These are phyloP conservation scores for Ligdia adustata DNA, from an alignment of 2,888 invertebrate genomes.

Conservation along the genomic window DNA sequence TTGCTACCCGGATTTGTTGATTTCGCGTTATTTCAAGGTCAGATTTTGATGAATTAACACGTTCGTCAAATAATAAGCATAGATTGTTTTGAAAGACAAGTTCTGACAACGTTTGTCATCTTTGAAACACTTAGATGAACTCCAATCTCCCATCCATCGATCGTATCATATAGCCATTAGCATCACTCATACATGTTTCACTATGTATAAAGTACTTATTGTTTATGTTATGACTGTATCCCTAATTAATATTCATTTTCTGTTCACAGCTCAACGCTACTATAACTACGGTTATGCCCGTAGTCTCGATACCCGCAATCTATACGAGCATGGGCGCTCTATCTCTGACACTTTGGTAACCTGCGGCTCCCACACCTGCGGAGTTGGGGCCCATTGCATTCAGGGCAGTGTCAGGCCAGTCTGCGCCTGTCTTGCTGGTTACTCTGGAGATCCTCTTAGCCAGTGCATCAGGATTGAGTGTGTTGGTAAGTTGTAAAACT, in stretches of 20 bases:
- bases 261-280: slow-evolving; percentile 63
- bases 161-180: too few species aligned
- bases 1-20: slow-evolving; percentile 26
- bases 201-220: too few species aligned
- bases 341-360: slow-evolving; percentile 75
- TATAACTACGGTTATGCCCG: slow-evolving; percentile 59
- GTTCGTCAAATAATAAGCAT: too few species aligned
- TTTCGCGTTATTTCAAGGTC: slow-evolving; percentile 27
- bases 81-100: too few species aligned
- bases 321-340: slow-evolving; percentile 73
- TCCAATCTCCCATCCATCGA: too few species aligned
- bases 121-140: too few species aligned
- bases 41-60: slow-evolving; percentile 1
- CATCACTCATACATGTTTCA: too few species aligned
- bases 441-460: slow-evolving; percentile 91
- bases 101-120: too few species aligned
- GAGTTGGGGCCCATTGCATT: slow-evolving; percentile 87
- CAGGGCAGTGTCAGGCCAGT: slow-evolving; percentile 89
- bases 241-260: too few species aligned
- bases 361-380: slow-evolving; percentile 86
- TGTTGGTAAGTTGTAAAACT: slow-evolving; percentile 81
- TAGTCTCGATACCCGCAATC: slow-evolving; percentile 60
- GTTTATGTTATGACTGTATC: neutral
- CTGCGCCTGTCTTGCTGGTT: slow-evolving; percentile 91
- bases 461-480: slow-evolving; percentile 90